Evolutionary conservation across 2,888 invertebrate genomes (phyloP), one percentile per base, ranked within the genome.

Genomic region (Melanostoma mellinum): DNA sequence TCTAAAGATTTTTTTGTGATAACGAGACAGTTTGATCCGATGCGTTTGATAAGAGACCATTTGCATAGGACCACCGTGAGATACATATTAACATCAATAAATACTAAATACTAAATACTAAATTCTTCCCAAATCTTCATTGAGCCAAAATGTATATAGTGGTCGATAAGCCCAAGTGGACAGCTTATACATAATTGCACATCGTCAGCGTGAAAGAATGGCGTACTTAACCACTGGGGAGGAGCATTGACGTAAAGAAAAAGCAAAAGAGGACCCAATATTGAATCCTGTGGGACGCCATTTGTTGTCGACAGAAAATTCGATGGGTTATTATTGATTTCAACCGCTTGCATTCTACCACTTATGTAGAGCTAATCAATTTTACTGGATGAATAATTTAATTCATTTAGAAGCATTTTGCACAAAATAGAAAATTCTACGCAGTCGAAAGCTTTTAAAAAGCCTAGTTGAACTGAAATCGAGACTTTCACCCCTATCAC

Each of bases 151-250:
- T 33, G 33, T 20, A 20, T 20, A 6, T 52, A 52, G 77, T 32
- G 77, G 67, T 3, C 77, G 74, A 63, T 55, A 63, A 72, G 85
- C 73, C 10, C 71, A 78, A 72, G 81, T 69, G 71, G 20, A 1
- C 20, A 20, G 20, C 20, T 20, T 20, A 20, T 20, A 20, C 20
- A 20, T 42, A 42, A 42, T 42, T 42, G 3, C 42, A 42, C 42
- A 42, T 42, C 42, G 9, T 42, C 42, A 8, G 42, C 42, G n/a
- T 42, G 42, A 8, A 42, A 42, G 8, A 6, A 6, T 3, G 9
- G 3, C 9, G n/a, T 42, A 42, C 9, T 42, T 42, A 4, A 52
- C 9, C 4, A 8, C 9, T 3, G n/a, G 6, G 33, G 33, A 9
- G 33, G 52, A 5, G 52, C 52, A n/a, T 52, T 52, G 8, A 42